Evolutionary conservation across 2,113 vertebrate genomes (phyloP), one percentile per base, ranked within the genome.

Genomic region (Podiceps cristatus): DNA sequence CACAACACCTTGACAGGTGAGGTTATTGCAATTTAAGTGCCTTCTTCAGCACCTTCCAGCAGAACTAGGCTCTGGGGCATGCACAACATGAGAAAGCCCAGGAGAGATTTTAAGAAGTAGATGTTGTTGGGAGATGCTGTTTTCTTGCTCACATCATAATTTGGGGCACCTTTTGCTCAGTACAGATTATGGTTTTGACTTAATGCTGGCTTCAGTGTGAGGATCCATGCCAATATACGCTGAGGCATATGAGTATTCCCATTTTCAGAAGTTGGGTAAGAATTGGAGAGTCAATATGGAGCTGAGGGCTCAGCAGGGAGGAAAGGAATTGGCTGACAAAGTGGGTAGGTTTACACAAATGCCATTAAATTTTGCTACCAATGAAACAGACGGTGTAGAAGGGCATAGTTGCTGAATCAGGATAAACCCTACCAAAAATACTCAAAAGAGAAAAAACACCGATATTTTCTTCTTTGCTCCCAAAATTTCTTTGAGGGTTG

Each of bases 1-100:
- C 24, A 28, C 7, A 55, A 25, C 15, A 29, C 2, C 11, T 60
- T 37, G 37, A 22, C 0, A 4, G 2, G 3, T 49, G 10, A 56
- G 3, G 19, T 67, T 90, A n/a, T 18, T 45, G 44, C 45, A 60
- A 27, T 2, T 3, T 37, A 76, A 20, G 5, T 16, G 37, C 7
- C 23, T 40, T 64, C 33, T 64, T 52, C 52, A 56, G 28, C 20
- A 49, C 5, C 7, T 55, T 52, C 7, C 23, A 72, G 28, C 8
- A 87, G 47, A 88, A 29, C 16, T 16, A 15, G 18, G 6, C 18
- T 60, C 44, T 78, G 18, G 13, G 8, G 22, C 11, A 10, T 0
- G 0, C 1, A 23, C 10, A 69, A 1, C 7, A 4, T 42, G 13
- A 84, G 24, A 81, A 62, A 91, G 22, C 11, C 18, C 28, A 66